Evolutionary conservation across 2,888 invertebrate species (phyloP), one percentile per base, ranked within the genome.

Genomic region (Tanytarsus gracilentus): DNA sequence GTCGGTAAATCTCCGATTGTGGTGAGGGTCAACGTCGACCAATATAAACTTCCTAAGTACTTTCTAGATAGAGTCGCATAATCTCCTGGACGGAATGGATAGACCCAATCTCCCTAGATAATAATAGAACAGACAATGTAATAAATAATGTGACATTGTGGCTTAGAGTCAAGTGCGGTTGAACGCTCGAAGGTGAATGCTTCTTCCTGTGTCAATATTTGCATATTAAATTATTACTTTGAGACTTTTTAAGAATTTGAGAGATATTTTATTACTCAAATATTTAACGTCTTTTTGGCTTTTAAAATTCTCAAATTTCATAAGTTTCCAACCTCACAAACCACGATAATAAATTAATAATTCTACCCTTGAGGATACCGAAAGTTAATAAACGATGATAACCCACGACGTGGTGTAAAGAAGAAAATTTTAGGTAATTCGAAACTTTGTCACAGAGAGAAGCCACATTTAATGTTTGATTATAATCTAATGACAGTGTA

Each of bases 1-100:
- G 93, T 94, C 1, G 95, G 95, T 64, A 96, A 81, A 73, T 96
- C 96, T 21, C 96, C 96, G 64, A 96, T 96, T 40, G 96, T 96
- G 36, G 96, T 96, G 62, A 96, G 78, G 0, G 96, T 96, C 64
- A 96, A 78, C 1, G 95, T 96, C 3, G 96, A 95, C 96, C 96
- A 96, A 76, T 96, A 96, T 50, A 96, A 79, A 4, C 94, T 96
- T 44, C 92, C 93, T 59, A 96, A 81, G 74, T 96, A 96, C 75
- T 95, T 95, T 68, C 95, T 79, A 6, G 92, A 89, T 61, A 96
- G 78, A 0, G 91, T 88, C 1, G 91, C 87, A 74, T 91, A 94
- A 72, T 89, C 90, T 3, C 91, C 91, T 48, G 87, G 86, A 66
- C 89, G 79, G 72, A 88, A 86, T 1, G 90, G 90, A 74, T 91